phyloP scores from a whole-genome alignment of 1,140 invertebrate species.

The Microplitis demolitor region DNA sequence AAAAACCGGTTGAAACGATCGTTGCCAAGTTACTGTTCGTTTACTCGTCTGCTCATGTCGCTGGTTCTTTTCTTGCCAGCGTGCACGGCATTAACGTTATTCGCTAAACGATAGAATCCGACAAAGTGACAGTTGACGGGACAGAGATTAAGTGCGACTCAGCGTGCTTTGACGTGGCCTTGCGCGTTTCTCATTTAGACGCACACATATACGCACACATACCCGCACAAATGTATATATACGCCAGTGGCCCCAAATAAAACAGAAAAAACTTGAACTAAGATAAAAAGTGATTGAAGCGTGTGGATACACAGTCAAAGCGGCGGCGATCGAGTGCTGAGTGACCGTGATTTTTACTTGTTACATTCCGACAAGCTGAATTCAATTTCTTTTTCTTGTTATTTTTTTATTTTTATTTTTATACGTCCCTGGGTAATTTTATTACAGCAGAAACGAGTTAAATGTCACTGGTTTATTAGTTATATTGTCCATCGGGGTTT shows the following conservation, averaged over 20 bases:
- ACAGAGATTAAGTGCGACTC: slow-evolving; percentile 22
- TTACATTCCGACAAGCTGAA: too few species aligned
- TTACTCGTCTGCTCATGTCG: neutral
- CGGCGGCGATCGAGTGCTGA: too few species aligned
- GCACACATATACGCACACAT: neutral
- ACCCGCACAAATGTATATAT: too few species aligned
- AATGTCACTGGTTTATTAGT: too few species aligned
- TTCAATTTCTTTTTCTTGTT: too few species aligned
- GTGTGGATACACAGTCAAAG: neutral
- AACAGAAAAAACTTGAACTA: neutral
- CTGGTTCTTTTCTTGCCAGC: neutral
- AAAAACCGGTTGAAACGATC: slow-evolving; percentile 15
- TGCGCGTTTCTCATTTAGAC: slow-evolving; percentile 1
- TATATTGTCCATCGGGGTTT: too few species aligned
- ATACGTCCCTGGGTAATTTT: too few species aligned
- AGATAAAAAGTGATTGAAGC: neutral
- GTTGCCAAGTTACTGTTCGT: neutral
- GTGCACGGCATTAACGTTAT: slow-evolving; percentile 16
- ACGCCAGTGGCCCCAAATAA: neutral
- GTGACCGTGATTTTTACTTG: too few species aligned
- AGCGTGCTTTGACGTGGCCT: slow-evolving; percentile 11
- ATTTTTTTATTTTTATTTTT: too few species aligned
- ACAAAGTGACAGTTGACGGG: slow-evolving; percentile 22
- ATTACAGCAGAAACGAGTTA: too few species aligned
- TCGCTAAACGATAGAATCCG: slow-evolving; percentile 27